Evolutionary conservation across 2,888 invertebrate species (phyloP).

Genomic region (Dryobotodes eremita): DNA sequence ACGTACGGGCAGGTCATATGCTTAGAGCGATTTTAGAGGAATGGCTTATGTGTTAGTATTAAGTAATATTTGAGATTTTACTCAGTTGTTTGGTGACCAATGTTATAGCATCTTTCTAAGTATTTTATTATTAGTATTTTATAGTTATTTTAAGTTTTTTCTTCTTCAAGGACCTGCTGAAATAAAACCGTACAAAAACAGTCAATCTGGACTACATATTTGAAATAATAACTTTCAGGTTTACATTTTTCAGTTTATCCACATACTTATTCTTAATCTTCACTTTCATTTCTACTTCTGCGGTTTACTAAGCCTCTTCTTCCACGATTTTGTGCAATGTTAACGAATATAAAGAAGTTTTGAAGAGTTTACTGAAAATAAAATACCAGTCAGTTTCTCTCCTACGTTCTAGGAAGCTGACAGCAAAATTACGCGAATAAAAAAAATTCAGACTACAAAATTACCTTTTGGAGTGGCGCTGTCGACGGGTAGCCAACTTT

Average conservation of each 20-base stretch:
- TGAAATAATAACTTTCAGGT: not conserved
- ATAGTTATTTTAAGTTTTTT: too few relatives aligned
- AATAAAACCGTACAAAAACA: not conserved
- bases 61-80: not conserved
- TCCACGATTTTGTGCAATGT: not conserved
- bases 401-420: not conserved
- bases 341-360: not conserved
- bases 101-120: not conserved
- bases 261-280: not conserved
- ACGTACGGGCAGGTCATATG: not conserved
- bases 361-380: constrained; percentile 15
- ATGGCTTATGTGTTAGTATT: not conserved
- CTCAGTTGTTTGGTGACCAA: not conserved
- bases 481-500: constrained; percentile 11
- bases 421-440: constrained; percentile 17
- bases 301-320: not conserved
- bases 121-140: too few relatives aligned
- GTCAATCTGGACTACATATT: not conserved
- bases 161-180: not conserved
- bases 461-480: constrained; percentile 42
- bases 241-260: not conserved
- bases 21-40: not conserved
- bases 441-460: constrained; percentile 27
- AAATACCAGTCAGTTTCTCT: not conserved
- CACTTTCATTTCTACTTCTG: not conserved